These are phyloP conservation scores for Marmota flaviventris DNA, from an alignment of 2,113 vertebrate genomes.

Conservation along the genomic window DNA sequence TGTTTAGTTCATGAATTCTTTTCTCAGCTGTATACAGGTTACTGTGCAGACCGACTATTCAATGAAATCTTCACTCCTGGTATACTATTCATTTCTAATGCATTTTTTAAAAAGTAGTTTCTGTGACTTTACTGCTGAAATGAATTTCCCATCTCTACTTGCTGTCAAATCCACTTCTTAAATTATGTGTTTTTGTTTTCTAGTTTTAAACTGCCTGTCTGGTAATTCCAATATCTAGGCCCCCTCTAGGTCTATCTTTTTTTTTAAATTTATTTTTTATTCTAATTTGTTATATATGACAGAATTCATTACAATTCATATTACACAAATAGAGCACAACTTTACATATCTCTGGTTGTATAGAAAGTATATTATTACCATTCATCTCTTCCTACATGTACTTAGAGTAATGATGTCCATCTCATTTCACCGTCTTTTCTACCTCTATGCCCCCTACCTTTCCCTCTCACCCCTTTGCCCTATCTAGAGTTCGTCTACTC, in stretches of 20 bases:
- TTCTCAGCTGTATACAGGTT: not conserved
- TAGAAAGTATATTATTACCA: too few relatives aligned
- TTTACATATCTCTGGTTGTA: too few relatives aligned
- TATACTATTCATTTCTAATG: not conserved
- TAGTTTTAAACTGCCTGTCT: not conserved
- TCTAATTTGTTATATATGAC: too few relatives aligned
- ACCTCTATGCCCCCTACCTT: too few relatives aligned
- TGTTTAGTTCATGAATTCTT: constrained; percentile 4
- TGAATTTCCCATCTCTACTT: not conserved
- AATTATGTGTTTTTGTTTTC: constrained; percentile 7
- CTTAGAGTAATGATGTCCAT: too few relatives aligned
- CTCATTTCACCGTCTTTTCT: too few relatives aligned
- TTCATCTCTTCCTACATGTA: too few relatives aligned
- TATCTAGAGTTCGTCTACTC: too few relatives aligned
- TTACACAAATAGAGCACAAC: too few relatives aligned
- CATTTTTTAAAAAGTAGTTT: not conserved
- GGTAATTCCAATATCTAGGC: not conserved
- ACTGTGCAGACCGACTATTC: not conserved
- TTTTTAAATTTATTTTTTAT: too few relatives aligned
- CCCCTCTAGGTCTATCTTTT: not conserved
- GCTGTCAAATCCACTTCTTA: not conserved
- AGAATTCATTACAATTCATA: too few relatives aligned
- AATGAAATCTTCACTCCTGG: constrained; percentile 5
- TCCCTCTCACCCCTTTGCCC: too few relatives aligned
- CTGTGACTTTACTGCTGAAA: constrained; percentile 1